Evolutionary conservation across 1,140 invertebrate species (phyloP).

Genomic region (Sesamia nonagrioides): DNA sequence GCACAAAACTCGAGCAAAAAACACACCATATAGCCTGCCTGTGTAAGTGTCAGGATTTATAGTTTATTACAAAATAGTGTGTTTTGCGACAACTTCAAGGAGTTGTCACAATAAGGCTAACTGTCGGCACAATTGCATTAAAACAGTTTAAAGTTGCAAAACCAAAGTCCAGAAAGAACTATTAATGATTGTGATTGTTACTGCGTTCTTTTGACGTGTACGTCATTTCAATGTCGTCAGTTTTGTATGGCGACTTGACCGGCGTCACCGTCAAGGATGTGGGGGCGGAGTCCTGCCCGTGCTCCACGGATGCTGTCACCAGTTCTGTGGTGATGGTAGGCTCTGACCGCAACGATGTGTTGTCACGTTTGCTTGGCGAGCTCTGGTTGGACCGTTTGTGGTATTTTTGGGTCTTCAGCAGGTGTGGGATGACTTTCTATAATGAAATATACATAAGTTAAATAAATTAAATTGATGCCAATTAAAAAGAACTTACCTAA

Average conservation of each 20-base stretch:
- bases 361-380: conserved; percentile 71
- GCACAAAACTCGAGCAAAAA: no score
- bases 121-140: no score
- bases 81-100: no score
- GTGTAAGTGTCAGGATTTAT: no score
- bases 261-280: conserved; percentile 70
- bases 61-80: no score
- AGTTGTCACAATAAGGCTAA: no score
- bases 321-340: conserved; percentile 77
- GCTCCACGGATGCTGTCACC: conserved; percentile 76
- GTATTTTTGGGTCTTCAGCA: conserved; percentile 65
- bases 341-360: conserved; percentile 70
- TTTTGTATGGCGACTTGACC: conserved; percentile 52
- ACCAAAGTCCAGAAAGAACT: no score
- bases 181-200: not conserved
- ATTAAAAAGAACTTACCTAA: no score
- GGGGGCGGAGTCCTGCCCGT: conserved; percentile 70
- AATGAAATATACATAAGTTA: conserved; percentile 47
- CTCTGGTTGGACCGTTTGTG: conserved; percentile 50
- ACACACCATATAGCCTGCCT: no score
- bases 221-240: conserved; percentile 63
- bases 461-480: no score
- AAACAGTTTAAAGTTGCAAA: no score
- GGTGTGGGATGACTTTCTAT: conserved; percentile 75
- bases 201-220: conserved; percentile 44